Base-by-base conservation (phyloP, 2,888 invertebrate species). In the Resseliella maxima region DNA sequence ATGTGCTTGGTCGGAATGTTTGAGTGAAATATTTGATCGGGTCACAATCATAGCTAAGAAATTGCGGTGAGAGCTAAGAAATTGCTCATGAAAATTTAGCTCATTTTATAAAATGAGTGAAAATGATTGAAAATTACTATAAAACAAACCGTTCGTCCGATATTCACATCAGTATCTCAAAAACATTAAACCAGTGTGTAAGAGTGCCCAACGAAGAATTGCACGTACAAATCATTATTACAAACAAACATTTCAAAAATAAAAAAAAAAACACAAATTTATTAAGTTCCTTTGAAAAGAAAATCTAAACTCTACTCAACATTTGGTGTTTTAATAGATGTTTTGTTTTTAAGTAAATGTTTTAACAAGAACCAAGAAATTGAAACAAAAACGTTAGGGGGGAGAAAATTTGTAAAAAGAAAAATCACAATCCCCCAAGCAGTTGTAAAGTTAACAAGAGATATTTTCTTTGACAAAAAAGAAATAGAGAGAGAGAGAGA, bases 111-210 rank as follows among this genome's bases (percentile, higher is more conserved):
- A 72, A 72, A 12, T 72, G 72, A 72, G 72, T 18, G 12, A 27
- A 72, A 83, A 38, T 83, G 24, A 3, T 24, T 2, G 15, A 83
- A 24, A 6, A n/a, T n/a, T n/a, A 1, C 83, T 38, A 83, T 83
- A 83, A 83, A 83, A 83, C 38, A 0, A 83, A n/a, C 38, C 5
- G 38, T n/a, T 15, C 2, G 0, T 12, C 18, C 83, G 38, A 31
- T 31, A 27, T 38, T 83, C 83, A n/a, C 24, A 12, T 38, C 38
- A 83, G 38, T 83, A 3, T 38, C 36, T 83, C 36, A 83, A 8
- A 83, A 83, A 38, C 83, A 83, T 36, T 83, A 38, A 83, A 83
- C 83, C n/a, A n/a, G n/a, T 38, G 72, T 72, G 72, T 72, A 72
- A 72, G 72, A 72, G 31, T 72, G 72, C 31, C 72, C 2, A 50